Conservation (phyloP, 2,113 vertebrate species). For the Mustelus asterias region DNA sequence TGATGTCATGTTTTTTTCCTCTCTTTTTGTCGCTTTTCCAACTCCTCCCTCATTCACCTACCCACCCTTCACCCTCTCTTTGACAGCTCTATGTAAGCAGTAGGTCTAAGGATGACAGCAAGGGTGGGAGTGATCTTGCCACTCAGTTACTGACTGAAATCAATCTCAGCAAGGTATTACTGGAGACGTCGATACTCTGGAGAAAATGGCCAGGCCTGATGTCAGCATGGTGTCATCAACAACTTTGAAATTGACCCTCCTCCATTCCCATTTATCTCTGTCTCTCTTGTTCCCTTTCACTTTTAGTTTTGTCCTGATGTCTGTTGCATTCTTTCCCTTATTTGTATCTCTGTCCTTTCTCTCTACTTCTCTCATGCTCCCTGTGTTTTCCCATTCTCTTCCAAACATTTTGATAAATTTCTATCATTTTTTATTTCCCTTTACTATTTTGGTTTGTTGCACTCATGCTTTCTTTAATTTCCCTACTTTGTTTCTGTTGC, state of each 20-base stretch:
- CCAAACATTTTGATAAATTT: neutral
- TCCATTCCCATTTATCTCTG: neutral
- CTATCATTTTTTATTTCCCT: neutral
- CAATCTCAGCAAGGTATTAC: slow-evolving; percentile 78
- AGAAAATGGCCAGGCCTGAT: slow-evolving; percentile 5
- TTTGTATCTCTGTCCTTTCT: neutral
- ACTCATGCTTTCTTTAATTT: neutral
- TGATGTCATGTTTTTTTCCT: slow-evolving; percentile 25
- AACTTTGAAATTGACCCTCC: slow-evolving; percentile 29
- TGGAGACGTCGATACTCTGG: slow-evolving; percentile 31
- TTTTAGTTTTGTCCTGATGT: slow-evolving; percentile 35
- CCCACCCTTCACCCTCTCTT: slow-evolving; percentile 31
- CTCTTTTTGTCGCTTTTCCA: neutral
- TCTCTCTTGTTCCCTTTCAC: neutral
- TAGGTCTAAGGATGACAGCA: slow-evolving; percentile 53
- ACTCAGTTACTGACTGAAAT: slow-evolving; percentile 71
- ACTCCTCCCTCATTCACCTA: neutral
- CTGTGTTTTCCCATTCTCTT: neutral
- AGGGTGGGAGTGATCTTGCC: slow-evolving; percentile 64
- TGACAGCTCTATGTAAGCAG: slow-evolving; percentile 84
- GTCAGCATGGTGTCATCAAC: slow-evolving; percentile 50
- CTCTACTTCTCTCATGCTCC: neutral
- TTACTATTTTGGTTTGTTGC: neutral
- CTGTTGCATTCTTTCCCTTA: neutral
- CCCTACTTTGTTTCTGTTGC: neutral